phyloP scores from a whole-genome alignment of 2,797 vertebrate genomes.

The Martes flavigula region DNA sequence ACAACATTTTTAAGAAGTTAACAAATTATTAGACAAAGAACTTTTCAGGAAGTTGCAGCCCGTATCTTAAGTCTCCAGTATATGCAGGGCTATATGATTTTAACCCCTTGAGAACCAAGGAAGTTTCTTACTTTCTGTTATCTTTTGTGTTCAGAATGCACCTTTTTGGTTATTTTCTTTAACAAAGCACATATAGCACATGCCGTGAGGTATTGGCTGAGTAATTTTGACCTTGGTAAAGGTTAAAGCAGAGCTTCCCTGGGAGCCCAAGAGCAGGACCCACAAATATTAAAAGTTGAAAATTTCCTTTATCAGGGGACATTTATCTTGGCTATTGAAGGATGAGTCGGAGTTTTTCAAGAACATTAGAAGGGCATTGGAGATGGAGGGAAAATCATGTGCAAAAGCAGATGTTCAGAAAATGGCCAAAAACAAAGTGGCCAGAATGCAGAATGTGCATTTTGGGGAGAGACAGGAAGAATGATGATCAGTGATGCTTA shows the following conservation, averaged over 20 bases:
- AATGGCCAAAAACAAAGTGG: background rate
- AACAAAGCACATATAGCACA: background rate
- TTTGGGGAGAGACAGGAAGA: background rate
- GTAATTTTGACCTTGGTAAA: background rate
- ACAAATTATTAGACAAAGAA: background rate
- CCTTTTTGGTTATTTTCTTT: background rate
- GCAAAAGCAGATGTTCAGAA: background rate
- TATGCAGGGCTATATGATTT: background rate
- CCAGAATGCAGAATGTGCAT: background rate
- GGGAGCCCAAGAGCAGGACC: background rate
- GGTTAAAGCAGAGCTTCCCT: background rate
- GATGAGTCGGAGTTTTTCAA: background rate
- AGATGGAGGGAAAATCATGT: background rate
- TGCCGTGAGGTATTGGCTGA: background rate
- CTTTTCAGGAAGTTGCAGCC: background rate
- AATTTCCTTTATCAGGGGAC: background rate
- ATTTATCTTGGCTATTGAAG: background rate
- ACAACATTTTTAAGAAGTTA: background rate
- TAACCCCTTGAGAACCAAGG: background rate
- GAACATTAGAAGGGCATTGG: background rate
- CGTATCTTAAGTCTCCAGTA: background rate
- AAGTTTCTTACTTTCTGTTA: background rate
- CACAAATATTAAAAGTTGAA: background rate
- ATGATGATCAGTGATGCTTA: background rate
- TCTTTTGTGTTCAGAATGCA: background rate